Evolutionary conservation across 2,888 invertebrate genomes (phyloP).

Genomic region (Rosalia funebris): DNA sequence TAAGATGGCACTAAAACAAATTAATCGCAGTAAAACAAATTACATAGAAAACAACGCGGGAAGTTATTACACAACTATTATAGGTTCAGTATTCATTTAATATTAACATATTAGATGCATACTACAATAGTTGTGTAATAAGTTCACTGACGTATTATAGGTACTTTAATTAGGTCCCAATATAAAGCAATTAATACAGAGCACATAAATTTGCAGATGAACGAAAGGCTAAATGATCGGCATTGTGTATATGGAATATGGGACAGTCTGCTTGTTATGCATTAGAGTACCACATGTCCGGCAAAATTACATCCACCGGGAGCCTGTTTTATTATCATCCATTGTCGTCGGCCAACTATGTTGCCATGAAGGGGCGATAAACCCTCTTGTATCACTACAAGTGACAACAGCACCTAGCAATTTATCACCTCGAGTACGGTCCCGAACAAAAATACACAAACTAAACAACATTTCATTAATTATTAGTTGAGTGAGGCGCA

Average conservation of each 20-base stretch:
- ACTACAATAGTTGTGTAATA: no score
- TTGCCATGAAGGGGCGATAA: slow-evolving; percentile 37
- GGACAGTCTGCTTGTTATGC: slow-evolving; percentile 32
- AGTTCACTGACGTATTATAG: no score
- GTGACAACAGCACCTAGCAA: slow-evolving; percentile 50
- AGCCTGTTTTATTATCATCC: slow-evolving; percentile 41
- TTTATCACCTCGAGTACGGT: slow-evolving; percentile 45
- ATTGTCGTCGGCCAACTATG: slow-evolving; percentile 38
- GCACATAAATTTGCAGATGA: neutral
- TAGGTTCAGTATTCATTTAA: no score
- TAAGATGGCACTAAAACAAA: no score
- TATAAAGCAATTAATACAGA: slow-evolving; percentile 5
- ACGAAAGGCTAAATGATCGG: slow-evolving; percentile 12
- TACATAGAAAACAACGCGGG: no score
- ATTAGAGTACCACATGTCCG: slow-evolving; percentile 38
- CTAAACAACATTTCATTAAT: slow-evolving; percentile 30
- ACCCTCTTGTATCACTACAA: slow-evolving; percentile 40
- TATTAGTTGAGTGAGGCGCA: slow-evolving; percentile 2
- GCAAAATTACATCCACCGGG: slow-evolving; percentile 35
- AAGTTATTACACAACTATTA: no score
- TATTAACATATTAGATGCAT: no score
- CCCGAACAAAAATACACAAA: slow-evolving; percentile 41
- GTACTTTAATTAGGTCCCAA: no score
- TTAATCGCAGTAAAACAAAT: no score
- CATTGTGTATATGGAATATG: slow-evolving; percentile 27